Evolutionary conservation across 2,888 invertebrate species (phyloP).

Genomic region (Drepana falcataria): DNA sequence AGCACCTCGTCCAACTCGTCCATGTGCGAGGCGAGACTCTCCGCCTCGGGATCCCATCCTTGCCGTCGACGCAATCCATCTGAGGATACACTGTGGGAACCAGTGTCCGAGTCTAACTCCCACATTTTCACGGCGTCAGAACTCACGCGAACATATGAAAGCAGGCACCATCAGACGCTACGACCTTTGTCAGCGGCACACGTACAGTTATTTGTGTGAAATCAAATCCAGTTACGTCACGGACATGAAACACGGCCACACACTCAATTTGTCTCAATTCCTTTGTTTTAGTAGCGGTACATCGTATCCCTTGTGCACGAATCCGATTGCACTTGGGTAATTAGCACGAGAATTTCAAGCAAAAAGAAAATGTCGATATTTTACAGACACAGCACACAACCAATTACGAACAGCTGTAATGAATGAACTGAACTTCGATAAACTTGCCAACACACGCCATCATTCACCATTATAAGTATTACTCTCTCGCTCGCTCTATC

Average conservation of each 20-base stretch:
- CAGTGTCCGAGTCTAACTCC: slow-evolving; percentile 68
- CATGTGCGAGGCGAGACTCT: slow-evolving; percentile 69
- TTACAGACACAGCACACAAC: slow-evolving; percentile 20
- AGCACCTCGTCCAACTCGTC: slow-evolving; percentile 78
- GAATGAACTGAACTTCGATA: slow-evolving; percentile 10
- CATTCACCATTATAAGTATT: slow-evolving; percentile 1
- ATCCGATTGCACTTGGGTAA: background rate
- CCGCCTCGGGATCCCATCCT: slow-evolving; percentile 73
- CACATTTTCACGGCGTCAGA: slow-evolving; percentile 58
- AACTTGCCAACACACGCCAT: background rate
- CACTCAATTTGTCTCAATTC: slow-evolving; percentile 1
- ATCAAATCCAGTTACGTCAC: slow-evolving; percentile 66
- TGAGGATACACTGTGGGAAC: slow-evolving; percentile 65
- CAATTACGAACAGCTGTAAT: slow-evolving; percentile 31
- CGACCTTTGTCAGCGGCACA: slow-evolving; percentile 50
- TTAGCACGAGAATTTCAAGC: slow-evolving; percentile 22
- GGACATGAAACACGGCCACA: slow-evolving; percentile 25
- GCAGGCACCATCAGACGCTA: slow-evolving; percentile 48
- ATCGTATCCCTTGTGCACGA: background rate
- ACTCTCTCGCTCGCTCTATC: background rate
- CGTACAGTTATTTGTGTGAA: slow-evolving; percentile 50
- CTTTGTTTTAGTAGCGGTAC: slow-evolving; percentile 8
- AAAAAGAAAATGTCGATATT: slow-evolving; percentile 14
- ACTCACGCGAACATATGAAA: slow-evolving; percentile 38
- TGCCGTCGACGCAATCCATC: slow-evolving; percentile 72